These are phyloP conservation scores for Pollenia angustigena DNA, from an alignment of 2,888 invertebrate species.

Conservation along the genomic window DNA sequence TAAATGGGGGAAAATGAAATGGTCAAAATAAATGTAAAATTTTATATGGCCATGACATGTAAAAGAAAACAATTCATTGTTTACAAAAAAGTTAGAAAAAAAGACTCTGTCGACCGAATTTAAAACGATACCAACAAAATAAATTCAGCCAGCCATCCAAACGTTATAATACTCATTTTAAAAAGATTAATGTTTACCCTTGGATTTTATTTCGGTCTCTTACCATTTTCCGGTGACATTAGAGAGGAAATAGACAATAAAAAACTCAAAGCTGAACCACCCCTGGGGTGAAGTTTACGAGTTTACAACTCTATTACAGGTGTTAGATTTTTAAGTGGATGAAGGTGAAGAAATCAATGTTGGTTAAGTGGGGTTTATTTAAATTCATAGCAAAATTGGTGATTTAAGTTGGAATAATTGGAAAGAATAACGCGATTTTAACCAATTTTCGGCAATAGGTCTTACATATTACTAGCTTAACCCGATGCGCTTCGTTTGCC, in stretches of 20 bases:
- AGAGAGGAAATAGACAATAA: conserved; percentile 72
- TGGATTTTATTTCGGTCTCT: conserved; percentile 46
- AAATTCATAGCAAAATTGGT: not conserved
- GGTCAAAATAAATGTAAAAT: conserved; percentile 68
- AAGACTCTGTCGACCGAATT: conserved; percentile 40
- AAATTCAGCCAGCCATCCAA: conserved; percentile 7
- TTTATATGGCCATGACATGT: conserved; percentile 71
- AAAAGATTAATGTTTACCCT: conserved; percentile 72
- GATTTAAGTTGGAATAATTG: not conserved
- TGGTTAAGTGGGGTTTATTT: not conserved
- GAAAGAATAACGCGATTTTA: too few relatives aligned
- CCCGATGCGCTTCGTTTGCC: too few relatives aligned
- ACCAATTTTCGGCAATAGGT: too few relatives aligned
- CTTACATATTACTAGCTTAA: too few relatives aligned
- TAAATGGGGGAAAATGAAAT: conserved; percentile 66
- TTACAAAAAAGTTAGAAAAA: conserved; percentile 29
- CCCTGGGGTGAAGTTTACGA: conserved; percentile 49
- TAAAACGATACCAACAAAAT: conserved; percentile 42
- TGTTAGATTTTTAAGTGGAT: conserved; percentile 32
- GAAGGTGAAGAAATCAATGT: not conserved
- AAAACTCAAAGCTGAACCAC: conserved; percentile 61
- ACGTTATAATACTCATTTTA: conserved; percentile 36
- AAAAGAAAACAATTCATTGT: conserved; percentile 63
- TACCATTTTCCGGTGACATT: conserved; percentile 61
- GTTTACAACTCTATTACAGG: conserved; percentile 65